These are phyloP conservation scores for Hydrochoerus hydrochaeris DNA, from an alignment of 2,113 vertebrate species.

Conservation along the genomic window DNA sequence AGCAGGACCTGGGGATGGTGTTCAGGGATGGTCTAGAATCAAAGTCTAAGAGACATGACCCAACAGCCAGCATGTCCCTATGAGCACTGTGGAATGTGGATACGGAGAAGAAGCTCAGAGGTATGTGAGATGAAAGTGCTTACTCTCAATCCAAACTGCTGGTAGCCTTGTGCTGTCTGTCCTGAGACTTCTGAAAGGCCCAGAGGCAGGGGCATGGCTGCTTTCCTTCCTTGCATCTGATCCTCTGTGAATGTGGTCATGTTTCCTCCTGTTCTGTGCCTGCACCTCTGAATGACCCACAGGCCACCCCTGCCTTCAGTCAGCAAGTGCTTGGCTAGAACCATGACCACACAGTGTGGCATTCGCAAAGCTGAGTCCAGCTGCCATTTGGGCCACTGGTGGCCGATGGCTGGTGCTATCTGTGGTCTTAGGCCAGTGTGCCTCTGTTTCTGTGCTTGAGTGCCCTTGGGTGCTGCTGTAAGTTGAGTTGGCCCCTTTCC, in stretches of 20 bases:
- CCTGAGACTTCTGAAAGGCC: neutral
- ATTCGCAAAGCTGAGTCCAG: conserved; percentile 61
- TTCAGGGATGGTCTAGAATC: neutral
- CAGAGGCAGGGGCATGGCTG: no score
- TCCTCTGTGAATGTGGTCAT: neutral
- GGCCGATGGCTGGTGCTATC: neutral
- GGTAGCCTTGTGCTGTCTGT: neutral
- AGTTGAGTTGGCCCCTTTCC: neutral
- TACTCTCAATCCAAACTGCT: neutral
- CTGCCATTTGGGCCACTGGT: neutral
- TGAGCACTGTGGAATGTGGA: neutral
- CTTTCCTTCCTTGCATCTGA: neutral
- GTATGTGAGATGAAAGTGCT: neutral
- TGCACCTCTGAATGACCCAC: neutral
- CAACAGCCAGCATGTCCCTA: no score
- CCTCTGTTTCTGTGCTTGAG: neutral
- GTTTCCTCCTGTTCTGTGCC: neutral
- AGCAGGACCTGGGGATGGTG: neutral
- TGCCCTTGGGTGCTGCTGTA: rapidly evolving
- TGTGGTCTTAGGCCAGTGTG: rapidly evolving
- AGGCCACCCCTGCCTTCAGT: conserved; percentile 53
- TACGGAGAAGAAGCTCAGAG: neutral
- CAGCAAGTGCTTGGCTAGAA: conserved; percentile 36
- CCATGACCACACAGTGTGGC: conserved; percentile 49
- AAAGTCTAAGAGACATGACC: neutral